phyloP scores from a whole-genome alignment of 2,888 invertebrate genomes.

The Plebejus argus region DNA sequence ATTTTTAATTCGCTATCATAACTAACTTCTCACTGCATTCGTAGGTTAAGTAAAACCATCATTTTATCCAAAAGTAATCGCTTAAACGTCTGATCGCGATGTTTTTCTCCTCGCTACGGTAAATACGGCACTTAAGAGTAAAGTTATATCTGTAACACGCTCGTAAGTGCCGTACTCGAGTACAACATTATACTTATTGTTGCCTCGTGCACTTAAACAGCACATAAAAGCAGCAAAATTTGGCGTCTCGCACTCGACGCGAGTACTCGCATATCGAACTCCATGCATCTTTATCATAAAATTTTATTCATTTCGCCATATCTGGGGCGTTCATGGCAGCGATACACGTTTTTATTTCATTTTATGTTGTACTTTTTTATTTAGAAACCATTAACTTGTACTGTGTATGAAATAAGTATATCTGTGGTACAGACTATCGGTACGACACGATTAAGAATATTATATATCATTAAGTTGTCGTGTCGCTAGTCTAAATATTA shows the following conservation, averaged over 20 bases:
- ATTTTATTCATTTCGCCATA: background rate
- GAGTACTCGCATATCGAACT: constrained; percentile 10
- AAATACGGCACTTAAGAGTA: background rate
- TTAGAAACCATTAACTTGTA: no score
- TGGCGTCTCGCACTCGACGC: background rate
- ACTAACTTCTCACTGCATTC: no score
- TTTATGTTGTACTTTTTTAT: background rate
- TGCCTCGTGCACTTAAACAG: background rate
- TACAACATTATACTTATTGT: background rate
- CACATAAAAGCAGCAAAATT: background rate
- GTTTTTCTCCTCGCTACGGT: background rate
- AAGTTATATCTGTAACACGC: background rate
- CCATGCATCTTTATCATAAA: constrained; percentile 1
- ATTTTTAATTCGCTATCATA: no score
- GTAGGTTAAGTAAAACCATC: background rate
- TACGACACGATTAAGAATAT: no score
- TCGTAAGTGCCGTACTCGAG: background rate
- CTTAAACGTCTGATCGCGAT: background rate
- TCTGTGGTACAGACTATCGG: no score
- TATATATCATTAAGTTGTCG: no score
- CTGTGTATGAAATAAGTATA: no score
- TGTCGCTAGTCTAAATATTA: background rate
- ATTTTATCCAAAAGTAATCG: background rate
- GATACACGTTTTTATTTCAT: background rate
- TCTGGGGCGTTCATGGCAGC: background rate